phyloP scores from a whole-genome alignment of 2,888 invertebrate species.

The Campoplex capitator region DNA sequence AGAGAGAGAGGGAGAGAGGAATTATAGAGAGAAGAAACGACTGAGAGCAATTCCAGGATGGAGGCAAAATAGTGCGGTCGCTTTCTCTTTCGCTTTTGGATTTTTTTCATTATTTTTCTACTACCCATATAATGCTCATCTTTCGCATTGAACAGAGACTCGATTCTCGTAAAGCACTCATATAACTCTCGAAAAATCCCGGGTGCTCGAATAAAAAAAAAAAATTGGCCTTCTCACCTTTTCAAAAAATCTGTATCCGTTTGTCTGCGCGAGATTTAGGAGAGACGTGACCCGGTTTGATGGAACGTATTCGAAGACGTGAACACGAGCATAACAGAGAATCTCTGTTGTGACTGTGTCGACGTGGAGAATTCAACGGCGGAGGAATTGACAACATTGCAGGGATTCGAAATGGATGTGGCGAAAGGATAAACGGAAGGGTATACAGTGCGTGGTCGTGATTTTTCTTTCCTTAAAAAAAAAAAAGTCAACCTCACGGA shows the following conservation, averaged over 20 bases:
- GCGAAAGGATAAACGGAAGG: conserved; percentile 52
- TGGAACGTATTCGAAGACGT: conserved; percentile 18
- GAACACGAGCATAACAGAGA: conserved; percentile 29
- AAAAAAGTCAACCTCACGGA: conserved; percentile 8
- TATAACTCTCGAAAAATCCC: conserved; percentile 34
- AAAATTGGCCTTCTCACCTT: conserved; percentile 49
- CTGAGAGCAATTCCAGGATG: conserved; percentile 26
- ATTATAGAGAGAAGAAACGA: conserved; percentile 2
- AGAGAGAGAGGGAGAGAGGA: conserved; percentile 44
- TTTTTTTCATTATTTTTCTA: conserved; percentile 32
- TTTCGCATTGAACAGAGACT: conserved; percentile 51
- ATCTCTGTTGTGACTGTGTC: conserved; percentile 20
- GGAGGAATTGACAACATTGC: conserved; percentile 15
- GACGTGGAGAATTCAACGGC: conserved; percentile 26
- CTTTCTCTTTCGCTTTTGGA: conserved; percentile 11
- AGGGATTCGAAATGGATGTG: conserved; percentile 21
- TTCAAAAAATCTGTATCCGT: background rate
- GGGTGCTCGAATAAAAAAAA: background rate
- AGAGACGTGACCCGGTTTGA: conserved; percentile 44
- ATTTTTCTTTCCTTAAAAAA: background rate
- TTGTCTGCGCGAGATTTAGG: background rate
- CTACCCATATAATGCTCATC: conserved; percentile 36
- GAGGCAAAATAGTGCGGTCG: conserved; percentile 32
- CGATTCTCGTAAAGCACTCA: conserved; percentile 53
- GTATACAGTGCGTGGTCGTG: conserved; percentile 8